These are phyloP conservation scores for Margarornis squamiger DNA, from an alignment of 2,797 vertebrate genomes.

Conservation along the genomic window DNA sequence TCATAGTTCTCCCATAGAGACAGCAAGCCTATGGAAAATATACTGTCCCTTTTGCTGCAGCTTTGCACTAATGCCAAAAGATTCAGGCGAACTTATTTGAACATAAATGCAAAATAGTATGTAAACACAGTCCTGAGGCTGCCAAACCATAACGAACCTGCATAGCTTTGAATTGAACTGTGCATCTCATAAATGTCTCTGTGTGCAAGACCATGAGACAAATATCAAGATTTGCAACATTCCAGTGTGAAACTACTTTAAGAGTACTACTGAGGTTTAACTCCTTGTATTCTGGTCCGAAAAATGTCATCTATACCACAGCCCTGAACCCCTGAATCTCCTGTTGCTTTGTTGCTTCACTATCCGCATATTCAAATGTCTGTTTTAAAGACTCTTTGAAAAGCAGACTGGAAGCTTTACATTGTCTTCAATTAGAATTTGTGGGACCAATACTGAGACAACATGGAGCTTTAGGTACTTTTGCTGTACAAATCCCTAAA, in stretches of 20 bases:
- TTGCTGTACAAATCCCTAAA: not conserved
- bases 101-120: not conserved
- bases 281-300: not conserved
- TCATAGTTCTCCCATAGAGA: not conserved
- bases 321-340: not conserved
- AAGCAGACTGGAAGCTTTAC: not conserved
- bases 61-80: not conserved
- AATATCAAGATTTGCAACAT: not conserved
- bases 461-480: not conserved
- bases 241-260: not conserved
- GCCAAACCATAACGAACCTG: not conserved
- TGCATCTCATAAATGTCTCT: not conserved
- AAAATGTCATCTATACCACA: fast-evolving
- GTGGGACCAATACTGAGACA: not conserved
- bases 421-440: not conserved
- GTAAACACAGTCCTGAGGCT: not conserved
- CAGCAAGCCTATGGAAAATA: not conserved
- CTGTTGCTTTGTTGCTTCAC: not conserved
- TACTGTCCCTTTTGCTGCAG: not conserved
- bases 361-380: not conserved
- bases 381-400: not conserved
- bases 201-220: not conserved
- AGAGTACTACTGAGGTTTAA: not conserved
- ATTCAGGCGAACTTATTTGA: not conserved
- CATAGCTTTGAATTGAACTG: not conserved